Evolutionary conservation across 2,888 invertebrate genomes (phyloP).

Genomic region (Uloborus plumipes): DNA sequence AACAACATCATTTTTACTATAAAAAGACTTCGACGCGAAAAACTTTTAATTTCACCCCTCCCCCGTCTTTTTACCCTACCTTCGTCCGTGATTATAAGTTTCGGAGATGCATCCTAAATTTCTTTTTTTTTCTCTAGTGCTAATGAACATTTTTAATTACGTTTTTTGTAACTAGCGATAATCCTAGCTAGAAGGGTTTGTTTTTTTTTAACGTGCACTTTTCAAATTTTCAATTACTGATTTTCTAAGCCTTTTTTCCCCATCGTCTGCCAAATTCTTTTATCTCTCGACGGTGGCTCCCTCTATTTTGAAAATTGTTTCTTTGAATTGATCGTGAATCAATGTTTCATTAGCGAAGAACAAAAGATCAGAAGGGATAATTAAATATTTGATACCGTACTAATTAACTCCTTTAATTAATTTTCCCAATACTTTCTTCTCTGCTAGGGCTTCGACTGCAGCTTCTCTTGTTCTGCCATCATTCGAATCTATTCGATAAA

Average conservation of each 20-base stretch:
- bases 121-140: conserved; percentile 54
- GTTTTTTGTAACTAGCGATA: conserved; percentile 47
- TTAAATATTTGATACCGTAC: conserved; percentile 64
- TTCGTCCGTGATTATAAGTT: conserved; percentile 21
- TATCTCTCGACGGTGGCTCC: neutral
- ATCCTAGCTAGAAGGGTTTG: conserved; percentile 27
- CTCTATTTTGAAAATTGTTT: conserved; percentile 28
- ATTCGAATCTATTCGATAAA: conserved; percentile 50
- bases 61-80: conserved; percentile 7
- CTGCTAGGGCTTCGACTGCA: conserved; percentile 15
- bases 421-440: conserved; percentile 61
- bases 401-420: conserved; percentile 64
- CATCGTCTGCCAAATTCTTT: conserved; percentile 30
- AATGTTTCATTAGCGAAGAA: conserved; percentile 64
- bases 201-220: conserved; percentile 31
- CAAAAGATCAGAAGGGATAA: conserved; percentile 60
- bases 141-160: conserved; percentile 65
- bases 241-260: conserved; percentile 45
- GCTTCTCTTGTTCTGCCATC: conserved; percentile 16
- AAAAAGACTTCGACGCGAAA: conserved; percentile 46
- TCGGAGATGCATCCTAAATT: conserved; percentile 15
- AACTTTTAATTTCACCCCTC: conserved; percentile 10
- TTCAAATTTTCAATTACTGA: conserved; percentile 63
- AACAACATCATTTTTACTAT: conserved; percentile 54
- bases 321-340: conserved; percentile 63